Percentiles rank a stretch among this genome's conserved stretches.
phyloP scores from a whole-genome alignment of 2,113 vertebrate genomes.

The Uria aalge region DNA sequence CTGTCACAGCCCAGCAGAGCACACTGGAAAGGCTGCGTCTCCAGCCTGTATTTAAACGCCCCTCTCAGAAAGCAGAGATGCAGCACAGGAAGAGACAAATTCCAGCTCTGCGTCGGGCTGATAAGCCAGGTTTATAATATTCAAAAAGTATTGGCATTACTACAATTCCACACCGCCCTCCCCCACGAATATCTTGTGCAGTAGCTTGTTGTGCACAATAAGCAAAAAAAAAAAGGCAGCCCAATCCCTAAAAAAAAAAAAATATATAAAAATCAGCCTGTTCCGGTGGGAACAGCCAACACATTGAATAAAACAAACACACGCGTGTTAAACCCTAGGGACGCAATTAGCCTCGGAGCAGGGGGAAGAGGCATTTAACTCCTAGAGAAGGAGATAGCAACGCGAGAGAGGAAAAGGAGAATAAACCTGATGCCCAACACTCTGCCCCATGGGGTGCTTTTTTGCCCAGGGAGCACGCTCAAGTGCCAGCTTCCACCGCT shows the following conservation, averaged over 20 bases:
- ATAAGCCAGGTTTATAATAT: conserved; percentile 70
- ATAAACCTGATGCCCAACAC: not conserved
- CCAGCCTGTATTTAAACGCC: conserved; percentile 62
- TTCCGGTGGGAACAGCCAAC: conserved; percentile 62
- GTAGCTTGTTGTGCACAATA: conserved; percentile 53
- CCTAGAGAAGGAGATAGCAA: not conserved
- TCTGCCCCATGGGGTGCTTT: accelerated
- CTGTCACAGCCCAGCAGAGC: conserved; percentile 37
- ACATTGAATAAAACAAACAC: conserved; percentile 59
- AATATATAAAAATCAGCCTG: not conserved
- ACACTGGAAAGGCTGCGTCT: conserved; percentile 53
- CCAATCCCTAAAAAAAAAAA: not conserved
- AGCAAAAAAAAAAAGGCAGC: not conserved
- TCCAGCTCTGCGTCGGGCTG: conserved; percentile 60
- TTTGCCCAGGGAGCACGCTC: accelerated
- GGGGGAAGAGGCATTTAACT: not conserved
- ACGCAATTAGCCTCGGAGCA: conserved; percentile 41
- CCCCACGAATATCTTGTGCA: not conserved
- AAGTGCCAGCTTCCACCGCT: accelerated
- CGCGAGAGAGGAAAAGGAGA: not conserved
- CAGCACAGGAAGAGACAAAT: conserved; percentile 67
- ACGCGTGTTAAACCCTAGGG: conserved; percentile 56
- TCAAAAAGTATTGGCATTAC: conserved; percentile 63
- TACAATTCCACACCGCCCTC: conserved; percentile 13
- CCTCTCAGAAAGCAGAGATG: conserved; percentile 61